A percentile compares a stretch with the other conserved stretches of the same genome.
Conservation (phyloP, 53 echinoderm and acorn worm genomes). For the Echinarachnius parma region DNA sequence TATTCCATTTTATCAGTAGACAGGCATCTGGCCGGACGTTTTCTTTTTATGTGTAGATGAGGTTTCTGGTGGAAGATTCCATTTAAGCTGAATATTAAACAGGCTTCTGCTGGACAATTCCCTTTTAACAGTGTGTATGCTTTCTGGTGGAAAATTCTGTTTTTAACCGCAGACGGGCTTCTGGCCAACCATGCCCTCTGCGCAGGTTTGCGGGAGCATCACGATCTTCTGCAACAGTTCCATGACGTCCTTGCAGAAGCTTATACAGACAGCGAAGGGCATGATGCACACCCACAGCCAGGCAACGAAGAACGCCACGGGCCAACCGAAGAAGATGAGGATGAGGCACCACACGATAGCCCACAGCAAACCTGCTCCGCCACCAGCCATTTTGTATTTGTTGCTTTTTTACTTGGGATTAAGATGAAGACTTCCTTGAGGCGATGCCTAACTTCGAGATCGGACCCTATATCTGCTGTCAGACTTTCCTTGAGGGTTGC, state of each 20-base stretch:
- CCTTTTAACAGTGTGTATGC: not conserved
- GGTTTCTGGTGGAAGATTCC: no score
- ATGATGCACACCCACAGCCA: conserved; percentile 92
- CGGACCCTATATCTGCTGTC: no score
- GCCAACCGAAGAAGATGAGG: conserved; percentile 96
- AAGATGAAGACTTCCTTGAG: no score
- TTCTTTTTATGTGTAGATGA: no score
- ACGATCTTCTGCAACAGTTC: conserved; percentile 87
- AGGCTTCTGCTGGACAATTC: not conserved
- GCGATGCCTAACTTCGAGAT: no score
- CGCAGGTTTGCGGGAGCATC: conserved; percentile 76
- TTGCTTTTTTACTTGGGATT: no score
- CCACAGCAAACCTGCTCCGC: conserved; percentile 84
- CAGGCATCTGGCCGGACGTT: no score
- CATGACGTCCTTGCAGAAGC: conserved; percentile 83
- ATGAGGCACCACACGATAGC: conserved; percentile 78
- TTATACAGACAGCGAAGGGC: conserved; percentile 93
- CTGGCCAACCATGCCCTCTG: conserved; percentile 84
- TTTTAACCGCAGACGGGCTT: conserved; percentile 78
- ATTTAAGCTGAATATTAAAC: not conserved
- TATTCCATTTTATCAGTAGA: no score
- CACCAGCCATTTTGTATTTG: conserved; percentile 58
- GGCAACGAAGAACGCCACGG: conserved; percentile 83
- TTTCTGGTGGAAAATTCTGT: not conserved
- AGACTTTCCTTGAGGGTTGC: no score